phyloP scores from a whole-genome alignment of 2,888 invertebrate species.

The Dryobotodes eremita region DNA sequence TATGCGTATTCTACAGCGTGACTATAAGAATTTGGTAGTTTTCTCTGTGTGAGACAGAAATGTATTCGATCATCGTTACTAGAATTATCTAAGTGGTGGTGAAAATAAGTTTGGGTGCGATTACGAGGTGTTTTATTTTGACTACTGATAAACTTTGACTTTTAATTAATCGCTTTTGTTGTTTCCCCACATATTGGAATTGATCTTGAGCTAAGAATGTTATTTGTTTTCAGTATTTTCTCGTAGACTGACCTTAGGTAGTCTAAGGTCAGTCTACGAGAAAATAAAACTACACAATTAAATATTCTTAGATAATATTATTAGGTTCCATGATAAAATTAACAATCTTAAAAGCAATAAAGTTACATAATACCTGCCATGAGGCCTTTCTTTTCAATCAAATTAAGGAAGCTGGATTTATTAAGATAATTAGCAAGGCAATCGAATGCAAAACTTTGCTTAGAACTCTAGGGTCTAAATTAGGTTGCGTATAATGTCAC shows the following conservation, averaged over 20 bases:
- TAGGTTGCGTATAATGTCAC: neutral
- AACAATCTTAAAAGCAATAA: too few species aligned
- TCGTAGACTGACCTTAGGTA: neutral
- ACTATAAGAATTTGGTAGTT: constrained; percentile 31
- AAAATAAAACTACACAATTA: too few species aligned
- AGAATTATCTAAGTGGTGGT: constrained; percentile 46
- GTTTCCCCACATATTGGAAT: constrained; percentile 14
- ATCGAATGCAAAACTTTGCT: neutral
- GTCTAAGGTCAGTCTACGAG: too few species aligned
- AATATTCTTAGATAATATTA: neutral
- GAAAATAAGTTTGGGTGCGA: constrained; percentile 22
- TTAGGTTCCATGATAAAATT: neutral
- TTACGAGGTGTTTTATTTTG: constrained; percentile 16
- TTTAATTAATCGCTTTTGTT: constrained; percentile 2
- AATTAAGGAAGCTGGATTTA: neutral
- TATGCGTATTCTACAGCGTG: constrained; percentile 29
- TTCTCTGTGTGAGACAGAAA: constrained; percentile 42
- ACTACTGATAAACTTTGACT: constrained; percentile 38
- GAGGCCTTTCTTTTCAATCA: neutral
- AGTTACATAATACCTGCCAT: neutral
- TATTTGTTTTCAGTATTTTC: neutral
- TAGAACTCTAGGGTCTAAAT: neutral
- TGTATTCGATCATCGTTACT: constrained; percentile 41
- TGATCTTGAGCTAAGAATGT: constrained; percentile 19
- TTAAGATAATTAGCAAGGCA: neutral